These are phyloP conservation scores for Littorina saxatilis DNA, from an alignment of 1,140 invertebrate species.

Conservation along the genomic window DNA sequence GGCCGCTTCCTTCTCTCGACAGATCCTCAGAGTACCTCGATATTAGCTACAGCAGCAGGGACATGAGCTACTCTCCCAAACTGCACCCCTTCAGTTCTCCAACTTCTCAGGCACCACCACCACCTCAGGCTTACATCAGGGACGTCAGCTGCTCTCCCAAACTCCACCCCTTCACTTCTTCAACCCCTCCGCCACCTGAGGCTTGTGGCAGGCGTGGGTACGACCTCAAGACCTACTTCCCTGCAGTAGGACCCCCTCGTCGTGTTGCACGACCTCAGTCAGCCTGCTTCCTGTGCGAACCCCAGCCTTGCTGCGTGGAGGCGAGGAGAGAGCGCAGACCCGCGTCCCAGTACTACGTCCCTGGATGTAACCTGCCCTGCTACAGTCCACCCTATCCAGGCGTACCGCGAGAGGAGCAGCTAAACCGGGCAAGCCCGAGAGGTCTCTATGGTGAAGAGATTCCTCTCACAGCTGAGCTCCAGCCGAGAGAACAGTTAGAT, in stretches of 20 bases:
- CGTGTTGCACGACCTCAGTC: not conserved
- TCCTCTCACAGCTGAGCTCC: no score
- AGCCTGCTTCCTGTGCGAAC: conserved; percentile 9
- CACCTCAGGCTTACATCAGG: not conserved
- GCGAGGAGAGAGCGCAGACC: not conserved
- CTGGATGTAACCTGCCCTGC: not conserved
- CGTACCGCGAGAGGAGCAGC: no score
- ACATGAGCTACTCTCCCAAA: no score
- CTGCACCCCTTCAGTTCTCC: no score
- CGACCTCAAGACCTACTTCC: conserved; percentile 20
- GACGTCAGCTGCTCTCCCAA: not conserved
- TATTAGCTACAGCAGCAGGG: no score
- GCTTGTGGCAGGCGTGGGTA: not conserved
- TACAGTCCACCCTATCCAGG: no score
- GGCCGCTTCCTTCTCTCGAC: no score
- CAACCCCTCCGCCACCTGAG: not conserved
- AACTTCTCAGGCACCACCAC: no score
- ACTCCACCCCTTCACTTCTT: not conserved
- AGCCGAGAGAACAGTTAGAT: no score
- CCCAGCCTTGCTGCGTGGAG: conserved; percentile 15
- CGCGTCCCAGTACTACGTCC: not conserved
- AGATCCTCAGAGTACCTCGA: no score
- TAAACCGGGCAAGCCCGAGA: no score
- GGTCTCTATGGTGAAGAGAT: no score
- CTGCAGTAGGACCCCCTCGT: not conserved